Evolutionary conservation across 2,113 vertebrate species (phyloP).

Genomic region (Sceloporus tristichus): DNA sequence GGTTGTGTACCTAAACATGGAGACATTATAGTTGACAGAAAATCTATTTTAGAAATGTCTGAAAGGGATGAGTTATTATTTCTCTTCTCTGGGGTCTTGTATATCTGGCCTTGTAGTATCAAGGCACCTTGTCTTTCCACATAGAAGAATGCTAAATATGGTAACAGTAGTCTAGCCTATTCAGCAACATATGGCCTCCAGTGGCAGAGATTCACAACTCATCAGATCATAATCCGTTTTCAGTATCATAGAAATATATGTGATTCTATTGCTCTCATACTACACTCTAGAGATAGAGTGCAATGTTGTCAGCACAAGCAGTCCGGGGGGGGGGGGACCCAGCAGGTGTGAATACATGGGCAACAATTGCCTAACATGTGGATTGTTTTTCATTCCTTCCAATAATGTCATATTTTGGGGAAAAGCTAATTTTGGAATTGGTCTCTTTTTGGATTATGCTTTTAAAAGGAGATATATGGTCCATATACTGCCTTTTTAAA

Average conservation of each 20-base stretch:
- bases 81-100: conserved; percentile 24
- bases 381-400: background rate
- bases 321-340: background rate
- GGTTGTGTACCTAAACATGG: conserved; percentile 21
- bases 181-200: conserved; percentile 8
- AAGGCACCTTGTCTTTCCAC: background rate
- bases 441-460: background rate
- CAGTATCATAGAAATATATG: background rate
- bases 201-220: conserved; percentile 7
- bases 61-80: conserved; percentile 3
- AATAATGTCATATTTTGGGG: too few relatives aligned
- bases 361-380: background rate
- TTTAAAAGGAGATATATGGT: background rate
- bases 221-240: background rate
- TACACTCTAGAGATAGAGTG: background rate
- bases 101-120: background rate
- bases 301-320: background rate
- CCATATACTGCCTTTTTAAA: background rate
- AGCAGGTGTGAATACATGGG: background rate
- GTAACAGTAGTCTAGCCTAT: background rate
- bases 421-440: background rate
- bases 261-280: background rate
- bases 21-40: conserved; percentile 23
- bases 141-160: background rate
- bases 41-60: conserved; percentile 35